Percentiles rank a stretch among this genome's conserved stretches.
Evolutionary conservation across 2,113 vertebrate genomes (phyloP).

Genomic region (Anolis sagrei): DNA sequence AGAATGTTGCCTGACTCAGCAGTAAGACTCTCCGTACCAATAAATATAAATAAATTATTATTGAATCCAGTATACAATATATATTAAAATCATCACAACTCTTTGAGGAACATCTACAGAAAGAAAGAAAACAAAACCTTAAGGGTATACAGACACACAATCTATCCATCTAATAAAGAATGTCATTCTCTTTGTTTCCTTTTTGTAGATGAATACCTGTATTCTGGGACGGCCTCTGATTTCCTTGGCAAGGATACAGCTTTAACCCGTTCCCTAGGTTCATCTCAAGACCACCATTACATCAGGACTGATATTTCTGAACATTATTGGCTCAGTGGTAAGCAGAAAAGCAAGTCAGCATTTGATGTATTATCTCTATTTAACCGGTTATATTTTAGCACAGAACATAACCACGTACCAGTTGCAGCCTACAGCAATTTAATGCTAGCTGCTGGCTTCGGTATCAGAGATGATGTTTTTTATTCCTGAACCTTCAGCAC

Average conservation of each 20-base stretch:
- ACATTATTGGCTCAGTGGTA: slow-evolving; percentile 97
- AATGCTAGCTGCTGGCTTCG: too few relatives aligned
- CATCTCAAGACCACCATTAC: slow-evolving; percentile 90
- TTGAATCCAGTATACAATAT: not conserved
- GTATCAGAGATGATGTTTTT: too few relatives aligned
- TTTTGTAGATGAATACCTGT: slow-evolving; percentile 90
- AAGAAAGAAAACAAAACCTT: slow-evolving; percentile 8
- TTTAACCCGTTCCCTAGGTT: slow-evolving; percentile 93
- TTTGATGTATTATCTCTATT: slow-evolving; percentile 50
- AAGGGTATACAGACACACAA: not conserved
- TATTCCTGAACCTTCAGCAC: too few relatives aligned
- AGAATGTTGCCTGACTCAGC: not conserved
- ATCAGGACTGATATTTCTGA: slow-evolving; percentile 97
- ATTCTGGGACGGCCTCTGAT: slow-evolving; percentile 94
- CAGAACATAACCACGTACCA: not conserved
- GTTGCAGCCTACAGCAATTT: not conserved
- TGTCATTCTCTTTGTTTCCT: slow-evolving; percentile 38
- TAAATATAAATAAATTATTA: not conserved
- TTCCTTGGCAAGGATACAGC: slow-evolving; percentile 96
- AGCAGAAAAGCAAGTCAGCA: slow-evolving; percentile 57
- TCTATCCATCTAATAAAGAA: not conserved
- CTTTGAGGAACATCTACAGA: not conserved
- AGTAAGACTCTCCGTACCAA: not conserved
- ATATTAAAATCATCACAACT: not conserved
- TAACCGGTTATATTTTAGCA: slow-evolving; percentile 38